A percentile compares a stretch with the other conserved stretches of the same genome.
These are phyloP conservation scores for Fratercula arctica DNA, from an alignment of 2,797 vertebrate genomes.

Conservation along the genomic window DNA sequence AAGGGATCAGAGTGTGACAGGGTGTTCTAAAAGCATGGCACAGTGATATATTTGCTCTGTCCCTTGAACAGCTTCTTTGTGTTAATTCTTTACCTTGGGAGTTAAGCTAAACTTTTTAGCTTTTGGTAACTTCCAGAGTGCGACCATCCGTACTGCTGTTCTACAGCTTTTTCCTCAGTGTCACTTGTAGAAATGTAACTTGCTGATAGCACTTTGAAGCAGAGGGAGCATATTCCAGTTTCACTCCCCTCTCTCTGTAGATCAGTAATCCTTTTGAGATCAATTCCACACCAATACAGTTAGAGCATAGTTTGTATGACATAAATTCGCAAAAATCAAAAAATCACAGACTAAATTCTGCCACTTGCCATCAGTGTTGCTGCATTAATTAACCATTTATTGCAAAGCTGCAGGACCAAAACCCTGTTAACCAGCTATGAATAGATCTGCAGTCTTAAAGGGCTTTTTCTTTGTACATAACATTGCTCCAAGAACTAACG, in stretches of 20 bases:
- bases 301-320: background rate
- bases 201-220: background rate
- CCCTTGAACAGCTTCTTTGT: background rate
- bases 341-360: background rate
- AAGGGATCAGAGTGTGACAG: background rate
- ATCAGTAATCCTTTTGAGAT: background rate
- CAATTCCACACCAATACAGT: background rate
- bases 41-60: background rate
- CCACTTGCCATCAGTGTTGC: background rate
- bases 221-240: background rate
- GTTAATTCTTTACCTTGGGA: background rate
- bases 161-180: background rate
- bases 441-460: background rate
- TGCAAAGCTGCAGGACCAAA: background rate
- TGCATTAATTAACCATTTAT: background rate
- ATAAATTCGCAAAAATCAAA: background rate
- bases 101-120: background rate
- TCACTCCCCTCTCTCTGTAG: background rate
- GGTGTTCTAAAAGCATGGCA: background rate
- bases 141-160: background rate
- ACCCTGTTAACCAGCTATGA: background rate
- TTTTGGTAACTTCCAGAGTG: background rate
- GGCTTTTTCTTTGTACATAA: background rate
- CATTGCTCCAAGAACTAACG: background rate
- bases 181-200: background rate